Percentiles rank a stretch among this genome's conserved stretches.
Conservation (phyloP, 2,113 vertebrate species). For the Mesoclemmys tuberculata region DNA sequence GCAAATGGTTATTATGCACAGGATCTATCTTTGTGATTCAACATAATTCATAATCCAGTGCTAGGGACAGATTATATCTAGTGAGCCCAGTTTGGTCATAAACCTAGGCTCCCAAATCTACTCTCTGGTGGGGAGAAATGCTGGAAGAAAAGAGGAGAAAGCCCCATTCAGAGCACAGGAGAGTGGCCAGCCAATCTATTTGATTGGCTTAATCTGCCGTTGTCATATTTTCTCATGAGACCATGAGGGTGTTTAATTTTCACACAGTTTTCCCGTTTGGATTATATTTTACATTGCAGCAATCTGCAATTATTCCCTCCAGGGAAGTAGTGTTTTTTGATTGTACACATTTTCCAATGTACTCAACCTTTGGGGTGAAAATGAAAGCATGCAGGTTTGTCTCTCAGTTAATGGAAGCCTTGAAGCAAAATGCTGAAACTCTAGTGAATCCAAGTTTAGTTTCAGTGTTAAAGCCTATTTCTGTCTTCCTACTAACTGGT, state of each 20-base stretch:
- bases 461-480: constrained; percentile 15
- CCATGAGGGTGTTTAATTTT: background rate
- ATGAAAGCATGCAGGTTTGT: background rate
- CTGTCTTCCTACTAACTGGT: background rate
- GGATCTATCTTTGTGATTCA: constrained; percentile 31
- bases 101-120: constrained; percentile 34
- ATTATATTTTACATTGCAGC: background rate
- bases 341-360: background rate
- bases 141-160: background rate
- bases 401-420: background rate
- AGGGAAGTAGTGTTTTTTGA: background rate
- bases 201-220: constrained; percentile 51
- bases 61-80: background rate
- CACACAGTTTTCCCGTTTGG: background rate
- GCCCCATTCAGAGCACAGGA: background rate
- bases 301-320: background rate
- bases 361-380: background rate
- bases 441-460: constrained; percentile 6
- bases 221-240: background rate
- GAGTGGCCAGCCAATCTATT: constrained; percentile 12
- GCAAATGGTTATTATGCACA: constrained; percentile 37
- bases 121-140: background rate
- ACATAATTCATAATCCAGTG: constrained; percentile 39
- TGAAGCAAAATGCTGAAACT: background rate
- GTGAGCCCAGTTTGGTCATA: background rate